Conservation (phyloP, 2,888 invertebrate genomes). For the Diadegma fenestrale region DNA sequence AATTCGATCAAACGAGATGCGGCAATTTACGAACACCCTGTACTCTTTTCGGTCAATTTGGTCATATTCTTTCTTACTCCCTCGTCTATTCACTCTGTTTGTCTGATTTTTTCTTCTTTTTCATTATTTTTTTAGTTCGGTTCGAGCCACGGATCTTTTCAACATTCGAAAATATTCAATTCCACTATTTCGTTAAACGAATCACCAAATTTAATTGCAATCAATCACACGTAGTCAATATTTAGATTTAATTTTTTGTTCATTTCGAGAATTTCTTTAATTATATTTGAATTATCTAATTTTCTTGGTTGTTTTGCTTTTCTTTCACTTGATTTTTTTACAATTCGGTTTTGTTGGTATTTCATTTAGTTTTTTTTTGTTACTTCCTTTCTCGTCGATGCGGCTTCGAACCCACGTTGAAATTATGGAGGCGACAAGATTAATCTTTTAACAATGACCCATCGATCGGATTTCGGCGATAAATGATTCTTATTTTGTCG, state of each 20-base stretch:
- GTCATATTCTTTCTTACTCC: conserved; percentile 47
- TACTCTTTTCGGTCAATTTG: conserved; percentile 57
- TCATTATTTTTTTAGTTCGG: conserved; percentile 11
- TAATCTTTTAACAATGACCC: conserved; percentile 60
- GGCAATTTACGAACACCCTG: conserved; percentile 75
- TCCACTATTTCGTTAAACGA: conserved; percentile 39
- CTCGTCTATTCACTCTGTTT: conserved; percentile 5
- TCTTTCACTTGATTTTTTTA: conserved; percentile 5
- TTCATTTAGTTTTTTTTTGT: background rate
- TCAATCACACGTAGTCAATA: conserved; percentile 26
- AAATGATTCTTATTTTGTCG: conserved; percentile 31
- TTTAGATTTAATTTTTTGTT: conserved; percentile 4
- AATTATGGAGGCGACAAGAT: conserved; percentile 61
- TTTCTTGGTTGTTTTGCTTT: conserved; percentile 26
- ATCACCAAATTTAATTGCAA: conserved; percentile 25
- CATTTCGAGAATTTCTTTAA: conserved; percentile 27
- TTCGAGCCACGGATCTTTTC: conserved; percentile 21
- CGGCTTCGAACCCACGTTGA: conserved; percentile 48
- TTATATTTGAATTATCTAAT: background rate
- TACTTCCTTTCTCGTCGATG: conserved; percentile 58
- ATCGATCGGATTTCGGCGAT: conserved; percentile 54
- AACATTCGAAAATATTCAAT: conserved; percentile 30
- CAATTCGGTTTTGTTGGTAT: background rate
- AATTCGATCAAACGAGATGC: conserved; percentile 50
- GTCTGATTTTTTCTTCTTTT: background rate